Base-by-base conservation (phyloP, 1,140 invertebrate species). In the Drosophila ananassae region DNA sequence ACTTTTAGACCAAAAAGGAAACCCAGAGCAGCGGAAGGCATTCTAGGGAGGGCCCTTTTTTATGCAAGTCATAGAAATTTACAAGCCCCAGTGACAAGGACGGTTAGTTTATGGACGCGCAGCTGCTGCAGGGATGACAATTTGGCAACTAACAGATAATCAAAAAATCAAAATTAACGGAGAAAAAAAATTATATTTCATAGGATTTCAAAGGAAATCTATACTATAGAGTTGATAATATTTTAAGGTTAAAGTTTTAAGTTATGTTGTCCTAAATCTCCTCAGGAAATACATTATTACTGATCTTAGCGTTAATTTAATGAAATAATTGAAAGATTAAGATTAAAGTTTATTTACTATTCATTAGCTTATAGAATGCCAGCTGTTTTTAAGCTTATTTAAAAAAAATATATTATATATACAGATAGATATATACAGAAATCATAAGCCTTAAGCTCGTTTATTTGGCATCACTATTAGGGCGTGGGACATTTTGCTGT, bases 51-150 rank as follows among this genome's bases (percentile, higher is more conserved):
- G 32, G 72, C 48, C 78, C 74, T 81, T 87, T 82, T 85, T 85
- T 85, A 87, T 87, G 82, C 82, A 85, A 85, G 82, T 87, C 82
- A 89, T 85, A 82, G 82, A 85, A 85, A 85, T 85, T 85, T 85
- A 85, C 82, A 85, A 82, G 82, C 82, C 78, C 78, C 83, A 78
- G 75, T 87, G 82, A 85, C 82, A 85, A 85, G 82, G 79, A 81
- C 79, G 82, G 73, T 75, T 81, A 81, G 62, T 84, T 84, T 87
- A 84, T 81, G 82, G 73, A 63, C 46, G 52, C 34, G 37, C 12
- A 21, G 53, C 61, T 55, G 7, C 7, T 32, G 4, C 44, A 32
- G 51, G 54, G 62, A 7, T 60, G 69, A 7, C 25, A 21, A 3
- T 17, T 60, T 71, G 56, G 71, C 60, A 21, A n/a, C 34, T n/a